These are phyloP conservation scores for Nothoprocta pentlandii DNA, from an alignment of 2,113 vertebrate species.

Conservation along the genomic window DNA sequence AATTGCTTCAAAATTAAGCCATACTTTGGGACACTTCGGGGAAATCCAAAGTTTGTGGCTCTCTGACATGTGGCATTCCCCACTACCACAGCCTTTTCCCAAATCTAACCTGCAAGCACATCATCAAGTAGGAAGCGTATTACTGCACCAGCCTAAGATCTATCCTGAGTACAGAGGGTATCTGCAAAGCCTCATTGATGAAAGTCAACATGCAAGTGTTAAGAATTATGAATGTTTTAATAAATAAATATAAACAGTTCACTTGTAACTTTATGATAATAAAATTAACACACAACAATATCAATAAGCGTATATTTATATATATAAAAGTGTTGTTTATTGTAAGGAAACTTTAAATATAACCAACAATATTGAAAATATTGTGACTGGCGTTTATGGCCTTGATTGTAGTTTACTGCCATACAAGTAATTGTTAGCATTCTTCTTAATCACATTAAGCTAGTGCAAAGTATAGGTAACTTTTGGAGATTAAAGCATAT, in stretches of 20 bases:
- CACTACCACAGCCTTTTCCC: not conserved
- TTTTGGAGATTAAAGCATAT: constrained; percentile 70
- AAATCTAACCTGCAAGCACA: not conserved
- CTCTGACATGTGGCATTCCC: not conserved
- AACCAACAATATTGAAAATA: constrained; percentile 86
- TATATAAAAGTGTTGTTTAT: constrained; percentile 94
- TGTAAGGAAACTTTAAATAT: constrained; percentile 94
- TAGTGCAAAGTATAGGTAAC: constrained; percentile 78
- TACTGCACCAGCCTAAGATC: not conserved
- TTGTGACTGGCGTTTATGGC: constrained; percentile 81
- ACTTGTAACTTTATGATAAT: constrained; percentile 4
- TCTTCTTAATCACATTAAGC: constrained; percentile 78
- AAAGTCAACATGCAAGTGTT: not conserved
- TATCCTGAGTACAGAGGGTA: not conserved
- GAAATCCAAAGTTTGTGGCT: not conserved
- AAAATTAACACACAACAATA: constrained; percentile 19
- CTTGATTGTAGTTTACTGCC: constrained; percentile 78
- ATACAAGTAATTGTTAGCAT: constrained; percentile 78
- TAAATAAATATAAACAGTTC: constrained; percentile 13
- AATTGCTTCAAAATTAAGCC: not conserved
- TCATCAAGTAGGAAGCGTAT: not conserved
- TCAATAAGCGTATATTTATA: constrained; percentile 10
- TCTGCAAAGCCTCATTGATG: not conserved
- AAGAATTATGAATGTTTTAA: not conserved
- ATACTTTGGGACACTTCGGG: not conserved